phyloP scores from a whole-genome alignment of 2,797 vertebrate species.

The Thunnus albacares region DNA sequence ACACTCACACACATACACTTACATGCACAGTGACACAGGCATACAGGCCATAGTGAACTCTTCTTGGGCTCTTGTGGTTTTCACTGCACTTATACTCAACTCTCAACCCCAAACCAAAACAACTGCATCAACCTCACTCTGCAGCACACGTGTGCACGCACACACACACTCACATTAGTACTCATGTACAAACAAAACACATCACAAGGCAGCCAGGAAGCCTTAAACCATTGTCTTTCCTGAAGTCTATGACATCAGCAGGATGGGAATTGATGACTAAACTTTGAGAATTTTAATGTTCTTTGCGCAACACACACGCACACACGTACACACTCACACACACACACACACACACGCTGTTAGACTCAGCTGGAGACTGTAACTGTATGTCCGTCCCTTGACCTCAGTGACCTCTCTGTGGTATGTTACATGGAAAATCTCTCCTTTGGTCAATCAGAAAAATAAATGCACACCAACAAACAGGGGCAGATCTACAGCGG shows the following conservation, averaged over 20 bases:
- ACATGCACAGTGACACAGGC: neutral
- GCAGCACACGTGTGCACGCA: neutral
- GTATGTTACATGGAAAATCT: too few species aligned
- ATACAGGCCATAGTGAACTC: constrained; percentile 32
- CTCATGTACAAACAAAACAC: neutral
- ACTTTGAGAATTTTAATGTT: constrained; percentile 7
- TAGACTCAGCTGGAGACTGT: too few species aligned
- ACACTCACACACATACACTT: constrained; percentile 22
- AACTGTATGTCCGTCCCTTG: too few species aligned
- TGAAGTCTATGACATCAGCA: constrained; percentile 40
- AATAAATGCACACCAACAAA: too few species aligned
- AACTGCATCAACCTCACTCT: constrained; percentile 7
- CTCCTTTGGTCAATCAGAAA: too few species aligned
- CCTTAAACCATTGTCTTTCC: constrained; percentile 39
- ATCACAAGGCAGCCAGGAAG: constrained; percentile 12
- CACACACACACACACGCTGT: neutral
- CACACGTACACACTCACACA: constrained; percentile 19
- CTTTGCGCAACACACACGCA: constrained; percentile 20
- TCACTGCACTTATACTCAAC: constrained; percentile 37
- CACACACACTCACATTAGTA: constrained; percentile 1
- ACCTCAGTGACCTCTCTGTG: too few species aligned
- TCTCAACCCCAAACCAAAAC: constrained; percentile 59
- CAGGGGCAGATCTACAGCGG: too few species aligned
- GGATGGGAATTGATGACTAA: constrained; percentile 40
- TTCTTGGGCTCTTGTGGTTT: constrained; percentile 37